Base-by-base conservation (phyloP, 2,888 invertebrate species). In the Stenchaetothrips biformis region DNA sequence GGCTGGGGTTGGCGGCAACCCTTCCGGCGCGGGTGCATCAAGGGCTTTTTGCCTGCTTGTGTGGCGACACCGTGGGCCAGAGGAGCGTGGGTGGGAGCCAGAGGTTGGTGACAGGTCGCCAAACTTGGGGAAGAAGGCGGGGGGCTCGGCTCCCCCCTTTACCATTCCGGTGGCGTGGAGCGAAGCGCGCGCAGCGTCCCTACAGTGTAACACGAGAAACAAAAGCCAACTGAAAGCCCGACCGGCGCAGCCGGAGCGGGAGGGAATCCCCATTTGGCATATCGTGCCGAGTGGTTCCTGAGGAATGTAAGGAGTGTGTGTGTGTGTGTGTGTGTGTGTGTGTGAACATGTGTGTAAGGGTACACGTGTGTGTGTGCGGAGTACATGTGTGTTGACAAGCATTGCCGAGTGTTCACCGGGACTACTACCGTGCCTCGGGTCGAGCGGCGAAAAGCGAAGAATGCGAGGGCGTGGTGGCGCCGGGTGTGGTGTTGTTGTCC, bases 51-150 rank as follows among this genome's bases (percentile, higher is more conserved):
- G n/a, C 62, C n/a, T 62, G 16, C n/a, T n/a, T n/a, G n/a, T n/a
- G n/a, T n/a, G n/a, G n/a, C n/a, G n/a, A n/a, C n/a, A n/a, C n/a
- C n/a, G n/a, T n/a, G 37, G 37, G 2, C 37, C 37, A 37, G 37
- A 2, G 37, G 2, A 37, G 37, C 37, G 37, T 37, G 37, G 59
- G 59, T 16, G 25, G 21, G 6, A n/a, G 67, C 67, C 67, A 25
- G 67, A 25, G 67, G 67, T 74, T 74, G 67, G 67, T 74, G 67
- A 74, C 37, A 79, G 62, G 25, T 53, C 21, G 18, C 62, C 37
- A 37, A 48, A 48, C 53, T 59, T 59, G 62, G 59, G 53, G 62
- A 49, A 79, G 16, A 18, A 18, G n/a, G 79, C 25, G 21, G 25
- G 21, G 67, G 25, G 48, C 48, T 37, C 37, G 18, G 47, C 48